phyloP scores from a whole-genome alignment of 2,113 vertebrate species.

The Cyanoderma ruficeps region DNA sequence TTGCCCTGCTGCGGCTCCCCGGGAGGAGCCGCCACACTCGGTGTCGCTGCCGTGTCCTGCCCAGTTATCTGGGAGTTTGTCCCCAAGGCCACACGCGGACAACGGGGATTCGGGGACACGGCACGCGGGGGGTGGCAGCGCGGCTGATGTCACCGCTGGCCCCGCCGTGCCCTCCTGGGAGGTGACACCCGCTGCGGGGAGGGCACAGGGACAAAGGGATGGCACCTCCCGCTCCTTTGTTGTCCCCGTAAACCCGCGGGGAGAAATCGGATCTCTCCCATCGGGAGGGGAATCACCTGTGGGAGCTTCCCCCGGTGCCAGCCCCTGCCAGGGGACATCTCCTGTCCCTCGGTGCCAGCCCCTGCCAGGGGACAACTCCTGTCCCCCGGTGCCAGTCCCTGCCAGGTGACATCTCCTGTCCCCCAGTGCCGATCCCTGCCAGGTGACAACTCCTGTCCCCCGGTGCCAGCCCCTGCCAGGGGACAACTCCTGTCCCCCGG shows the following conservation, averaged over 20 bases:
- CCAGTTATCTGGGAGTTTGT: neutral
- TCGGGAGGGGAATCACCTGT: neutral
- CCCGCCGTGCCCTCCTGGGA: neutral
- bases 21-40: neutral
- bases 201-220: neutral
- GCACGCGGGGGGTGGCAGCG: neutral
- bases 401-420: too few species aligned
- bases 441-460: too few species aligned
- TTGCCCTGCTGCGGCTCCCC: neutral
- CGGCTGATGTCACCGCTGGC: neutral
- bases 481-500: too few species aligned
- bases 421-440: too few species aligned
- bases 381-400: too few species aligned
- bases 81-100: neutral
- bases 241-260: fast-evolving
- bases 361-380: too few species aligned
- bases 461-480: too few species aligned
- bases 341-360: too few species aligned
- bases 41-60: neutral
- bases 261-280: neutral
- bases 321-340: too few species aligned
- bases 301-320: neutral
- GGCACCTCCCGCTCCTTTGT: neutral
- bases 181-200: neutral
- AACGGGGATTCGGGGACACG: neutral